Conservation (phyloP, 2,113 vertebrate genomes). For the Seriola quinqueradiata region DNA sequence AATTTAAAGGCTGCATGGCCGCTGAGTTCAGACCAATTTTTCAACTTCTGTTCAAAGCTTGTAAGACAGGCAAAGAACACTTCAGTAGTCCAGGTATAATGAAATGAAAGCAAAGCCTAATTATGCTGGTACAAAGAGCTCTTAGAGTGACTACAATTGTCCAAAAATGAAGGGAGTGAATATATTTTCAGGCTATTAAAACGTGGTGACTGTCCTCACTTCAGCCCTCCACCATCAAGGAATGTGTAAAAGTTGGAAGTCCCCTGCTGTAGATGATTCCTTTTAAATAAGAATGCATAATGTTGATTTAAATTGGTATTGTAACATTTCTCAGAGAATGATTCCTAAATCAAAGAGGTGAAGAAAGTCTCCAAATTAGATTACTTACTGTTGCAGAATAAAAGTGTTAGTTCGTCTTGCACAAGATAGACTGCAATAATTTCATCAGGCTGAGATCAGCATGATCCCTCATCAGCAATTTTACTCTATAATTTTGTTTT, state of each 20-base stretch:
- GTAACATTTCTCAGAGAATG: neutral
- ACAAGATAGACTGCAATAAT: neutral
- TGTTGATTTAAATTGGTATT: neutral
- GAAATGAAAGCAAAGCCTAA: neutral
- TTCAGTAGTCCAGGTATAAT: neutral
- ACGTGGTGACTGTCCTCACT: neutral
- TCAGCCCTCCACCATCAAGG: neutral
- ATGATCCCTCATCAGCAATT: neutral
- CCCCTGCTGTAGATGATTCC: neutral
- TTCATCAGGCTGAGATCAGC: neutral
- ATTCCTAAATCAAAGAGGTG: neutral
- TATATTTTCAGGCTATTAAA: neutral
- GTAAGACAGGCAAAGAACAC: neutral
- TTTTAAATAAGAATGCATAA: neutral
- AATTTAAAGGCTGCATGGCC: neutral
- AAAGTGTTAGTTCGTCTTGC: neutral
- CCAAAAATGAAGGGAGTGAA: neutral
- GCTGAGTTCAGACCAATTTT: neutral
- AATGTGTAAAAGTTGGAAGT: neutral
- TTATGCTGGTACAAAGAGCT: neutral
- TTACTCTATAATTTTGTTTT: neutral
- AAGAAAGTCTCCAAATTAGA: neutral
- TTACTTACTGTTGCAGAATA: too few species aligned
- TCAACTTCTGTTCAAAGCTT: neutral
- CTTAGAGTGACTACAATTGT: neutral